Percentiles rank a stretch among this genome's conserved stretches.
Conservation (phyloP, 1,140 invertebrate genomes). For the Cryptotermes secundus region DNA sequence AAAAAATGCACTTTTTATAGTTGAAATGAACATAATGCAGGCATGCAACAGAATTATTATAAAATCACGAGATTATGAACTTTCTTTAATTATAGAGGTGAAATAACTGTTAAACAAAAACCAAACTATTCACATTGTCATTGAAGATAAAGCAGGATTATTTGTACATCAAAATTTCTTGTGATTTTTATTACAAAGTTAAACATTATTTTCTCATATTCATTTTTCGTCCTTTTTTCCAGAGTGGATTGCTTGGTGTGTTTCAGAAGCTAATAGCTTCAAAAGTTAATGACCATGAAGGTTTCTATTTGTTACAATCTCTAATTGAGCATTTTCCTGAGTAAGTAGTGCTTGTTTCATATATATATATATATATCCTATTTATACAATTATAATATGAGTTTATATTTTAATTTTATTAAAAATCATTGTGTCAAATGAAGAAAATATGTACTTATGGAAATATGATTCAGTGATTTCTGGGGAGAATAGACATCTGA, state of each 20-base stretch:
- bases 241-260: slow-evolving; percentile 86
- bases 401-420: background rate
- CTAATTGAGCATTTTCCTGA: slow-evolving; percentile 74
- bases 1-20: no score
- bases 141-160: no score
- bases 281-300: slow-evolving; percentile 94
- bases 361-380: background rate
- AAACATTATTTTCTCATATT: background rate
- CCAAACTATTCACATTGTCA: no score
- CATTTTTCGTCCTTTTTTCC: slow-evolving; percentile 50
- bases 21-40: no score
- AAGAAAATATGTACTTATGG: no score
- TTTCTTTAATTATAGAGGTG: no score
- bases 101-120: no score
- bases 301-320: slow-evolving; percentile 85
- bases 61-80: no score
- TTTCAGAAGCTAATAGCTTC: slow-evolving; percentile 97
- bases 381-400: background rate
- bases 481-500: no score
- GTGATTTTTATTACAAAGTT: background rate
- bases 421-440: slow-evolving; percentile 38
- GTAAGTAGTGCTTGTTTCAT: slow-evolving; percentile 52
- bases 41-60: no score
- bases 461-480: slow-evolving; percentile 43
- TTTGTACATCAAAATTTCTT: background rate